Conservation (phyloP, 2,113 vertebrate species). For the Tympanuchus pallidicinctus region DNA sequence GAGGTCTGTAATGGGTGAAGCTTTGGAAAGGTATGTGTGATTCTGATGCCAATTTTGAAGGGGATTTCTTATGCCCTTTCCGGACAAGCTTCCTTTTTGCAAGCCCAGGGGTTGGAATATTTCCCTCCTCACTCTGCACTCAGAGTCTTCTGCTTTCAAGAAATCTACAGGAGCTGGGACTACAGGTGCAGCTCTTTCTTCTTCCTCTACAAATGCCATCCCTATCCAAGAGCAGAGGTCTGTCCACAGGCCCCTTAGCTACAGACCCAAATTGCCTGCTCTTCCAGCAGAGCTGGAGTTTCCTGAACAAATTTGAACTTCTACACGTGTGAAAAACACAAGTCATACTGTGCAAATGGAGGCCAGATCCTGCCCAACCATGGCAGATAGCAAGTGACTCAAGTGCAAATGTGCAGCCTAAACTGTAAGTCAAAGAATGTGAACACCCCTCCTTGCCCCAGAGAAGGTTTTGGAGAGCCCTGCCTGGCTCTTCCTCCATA, state of each 20-base stretch:
- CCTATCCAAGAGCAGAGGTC: not conserved
- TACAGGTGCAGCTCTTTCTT: not conserved
- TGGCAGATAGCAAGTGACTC: not conserved
- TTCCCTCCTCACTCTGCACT: not conserved
- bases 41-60: not conserved
- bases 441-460: not conserved
- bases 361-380: not conserved
- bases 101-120: not conserved
- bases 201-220: not conserved
- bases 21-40: not conserved
- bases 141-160: not conserved
- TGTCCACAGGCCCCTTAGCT: not conserved
- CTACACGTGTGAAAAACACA: not conserved
- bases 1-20: not conserved
- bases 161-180: not conserved
- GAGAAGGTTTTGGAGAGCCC: not conserved
- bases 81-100: not conserved
- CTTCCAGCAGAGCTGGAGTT: not conserved
- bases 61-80: not conserved
- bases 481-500: not conserved
- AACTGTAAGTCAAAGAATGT: not conserved
- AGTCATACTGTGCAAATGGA: not conserved
- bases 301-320: not conserved
- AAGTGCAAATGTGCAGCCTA: not conserved
- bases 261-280: not conserved